Conservation (phyloP, 2,113 vertebrate genomes). For the Trichomycterus rosablanca region DNA sequence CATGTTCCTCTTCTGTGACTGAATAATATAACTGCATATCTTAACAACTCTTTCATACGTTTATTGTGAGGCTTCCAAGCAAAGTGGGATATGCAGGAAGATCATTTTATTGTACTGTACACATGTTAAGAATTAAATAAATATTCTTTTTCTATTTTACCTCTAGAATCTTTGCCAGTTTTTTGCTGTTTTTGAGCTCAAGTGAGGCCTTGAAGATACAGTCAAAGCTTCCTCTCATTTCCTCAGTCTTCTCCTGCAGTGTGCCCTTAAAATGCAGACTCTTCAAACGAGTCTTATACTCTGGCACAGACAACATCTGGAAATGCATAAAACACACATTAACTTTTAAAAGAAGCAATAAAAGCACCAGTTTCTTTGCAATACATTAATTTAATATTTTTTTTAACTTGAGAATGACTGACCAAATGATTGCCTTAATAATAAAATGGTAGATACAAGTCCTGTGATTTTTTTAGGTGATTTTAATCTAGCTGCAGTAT, state of each 20-base stretch:
- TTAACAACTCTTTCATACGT: too few species aligned
- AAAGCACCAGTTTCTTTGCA: neutral
- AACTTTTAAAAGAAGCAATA: neutral
- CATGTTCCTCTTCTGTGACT: too few species aligned
- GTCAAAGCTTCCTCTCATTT: conserved; percentile 84
- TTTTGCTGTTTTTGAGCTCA: conserved; percentile 91
- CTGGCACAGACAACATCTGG: conserved; percentile 85
- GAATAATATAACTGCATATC: too few species aligned
- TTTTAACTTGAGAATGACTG: too few species aligned
- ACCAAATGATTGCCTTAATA: neutral
- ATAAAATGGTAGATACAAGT: neutral
- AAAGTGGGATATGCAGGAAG: too few species aligned
- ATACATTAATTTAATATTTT: too few species aligned
- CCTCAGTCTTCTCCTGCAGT: conserved; percentile 92
- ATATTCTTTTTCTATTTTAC: too few species aligned
- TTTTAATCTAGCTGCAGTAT: neutral
- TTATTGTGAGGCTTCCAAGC: too few species aligned
- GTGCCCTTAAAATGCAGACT: conserved; percentile 90
- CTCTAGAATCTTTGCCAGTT: conserved; percentile 97
- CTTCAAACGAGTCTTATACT: conserved; percentile 87
- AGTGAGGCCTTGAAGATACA: conserved; percentile 86
- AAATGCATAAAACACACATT: neutral
- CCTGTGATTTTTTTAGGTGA: too few species aligned
- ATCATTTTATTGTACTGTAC: too few species aligned
- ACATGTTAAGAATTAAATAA: too few species aligned